Evolutionary conservation across 1,140 invertebrate genomes (phyloP).

Genomic region (Contarinia nasturtii): DNA sequence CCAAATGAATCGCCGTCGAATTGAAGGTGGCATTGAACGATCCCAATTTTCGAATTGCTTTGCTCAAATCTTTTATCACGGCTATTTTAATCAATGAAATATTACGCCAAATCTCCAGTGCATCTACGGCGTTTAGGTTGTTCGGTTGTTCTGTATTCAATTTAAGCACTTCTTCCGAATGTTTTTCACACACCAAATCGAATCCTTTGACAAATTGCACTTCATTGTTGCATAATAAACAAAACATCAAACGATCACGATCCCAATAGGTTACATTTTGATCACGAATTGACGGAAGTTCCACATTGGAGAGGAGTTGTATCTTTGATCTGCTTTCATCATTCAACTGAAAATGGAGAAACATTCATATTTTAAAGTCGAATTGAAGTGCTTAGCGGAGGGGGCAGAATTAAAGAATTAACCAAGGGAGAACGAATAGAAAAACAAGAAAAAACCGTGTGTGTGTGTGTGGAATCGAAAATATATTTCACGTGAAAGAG

Average conservation of each 20-base stretch:
- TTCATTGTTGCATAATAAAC: not conserved
- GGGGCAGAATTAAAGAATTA: no score
- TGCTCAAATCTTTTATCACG: not conserved
- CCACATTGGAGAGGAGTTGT: not conserved
- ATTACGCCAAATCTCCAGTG: not conserved
- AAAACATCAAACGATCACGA: not conserved
- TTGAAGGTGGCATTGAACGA: not conserved
- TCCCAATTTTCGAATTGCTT: not conserved
- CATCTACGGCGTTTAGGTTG: not conserved
- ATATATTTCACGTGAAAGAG: no score
- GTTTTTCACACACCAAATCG: not conserved
- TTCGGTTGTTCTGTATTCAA: not conserved
- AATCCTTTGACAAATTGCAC: not conserved
- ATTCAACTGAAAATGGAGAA: not conserved
- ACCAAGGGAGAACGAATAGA: no score
- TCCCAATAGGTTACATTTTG: not conserved
- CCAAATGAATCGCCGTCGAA: not conserved
- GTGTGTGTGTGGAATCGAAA: no score
- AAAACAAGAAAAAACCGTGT: no score
- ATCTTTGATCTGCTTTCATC: not conserved
- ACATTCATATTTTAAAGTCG: no score
- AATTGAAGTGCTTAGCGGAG: no score
- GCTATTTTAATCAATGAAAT: not conserved
- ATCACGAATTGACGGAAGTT: not conserved
- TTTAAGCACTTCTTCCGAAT: not conserved